Percentiles rank a stretch among this genome's conserved stretches.
Conservation (phyloP, 2,888 invertebrate species). For the Arctia plantaginis region DNA sequence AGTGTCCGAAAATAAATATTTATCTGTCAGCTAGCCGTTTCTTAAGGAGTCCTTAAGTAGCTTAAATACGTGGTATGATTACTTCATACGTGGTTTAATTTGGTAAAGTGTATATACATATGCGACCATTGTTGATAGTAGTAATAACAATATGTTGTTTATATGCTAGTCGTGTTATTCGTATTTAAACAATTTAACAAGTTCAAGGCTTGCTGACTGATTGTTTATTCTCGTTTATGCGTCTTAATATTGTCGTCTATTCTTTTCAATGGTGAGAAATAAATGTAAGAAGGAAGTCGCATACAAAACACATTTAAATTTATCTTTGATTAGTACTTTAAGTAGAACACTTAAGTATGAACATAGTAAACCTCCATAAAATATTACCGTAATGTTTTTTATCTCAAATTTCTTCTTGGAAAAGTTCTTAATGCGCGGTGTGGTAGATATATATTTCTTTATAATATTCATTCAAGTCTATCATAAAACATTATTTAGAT, state of each 20-base stretch:
- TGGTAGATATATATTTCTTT: no score
- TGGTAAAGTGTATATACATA: slow-evolving; percentile 3
- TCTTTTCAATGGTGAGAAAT: not conserved
- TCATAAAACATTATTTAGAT: no score
- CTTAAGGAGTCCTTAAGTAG: not conserved
- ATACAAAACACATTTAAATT: not conserved
- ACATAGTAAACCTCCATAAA: no score
- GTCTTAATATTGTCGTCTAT: not conserved
- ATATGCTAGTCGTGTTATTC: slow-evolving; percentile 3
- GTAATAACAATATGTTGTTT: slow-evolving; percentile 33
- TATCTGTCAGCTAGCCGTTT: not conserved
- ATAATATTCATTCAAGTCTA: no score
- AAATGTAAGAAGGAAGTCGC: not conserved
- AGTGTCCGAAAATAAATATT: not conserved
- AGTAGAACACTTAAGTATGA: no score
- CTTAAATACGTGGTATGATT: slow-evolving; percentile 1
- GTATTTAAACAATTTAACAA: slow-evolving; percentile 7
- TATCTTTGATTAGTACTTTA: not conserved
- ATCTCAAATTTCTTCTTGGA: no score
- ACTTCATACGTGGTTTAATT: slow-evolving; percentile 22
- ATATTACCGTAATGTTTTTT: no score
- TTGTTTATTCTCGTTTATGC: not conserved
- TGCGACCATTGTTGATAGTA: slow-evolving; percentile 32
- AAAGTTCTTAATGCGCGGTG: no score
- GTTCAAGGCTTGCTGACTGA: slow-evolving; percentile 9